Percentiles rank a stretch among this genome's conserved stretches.
Conservation (phyloP, 2,797 vertebrate species). For the Crenichthys baileyi region DNA sequence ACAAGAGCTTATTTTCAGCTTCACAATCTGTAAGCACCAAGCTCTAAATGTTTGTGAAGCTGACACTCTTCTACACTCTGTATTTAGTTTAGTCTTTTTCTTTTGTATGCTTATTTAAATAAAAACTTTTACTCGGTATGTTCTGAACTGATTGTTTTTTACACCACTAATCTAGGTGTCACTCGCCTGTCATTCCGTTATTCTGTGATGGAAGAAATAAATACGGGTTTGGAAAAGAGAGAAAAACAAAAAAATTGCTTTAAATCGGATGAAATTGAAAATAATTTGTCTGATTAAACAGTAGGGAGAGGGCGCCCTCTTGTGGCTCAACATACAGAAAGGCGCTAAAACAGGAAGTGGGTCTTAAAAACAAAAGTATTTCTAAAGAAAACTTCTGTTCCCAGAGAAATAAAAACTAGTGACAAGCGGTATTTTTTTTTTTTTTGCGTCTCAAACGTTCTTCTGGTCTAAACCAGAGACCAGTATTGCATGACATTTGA, state of each 20-base stretch:
- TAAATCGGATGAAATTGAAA: background rate
- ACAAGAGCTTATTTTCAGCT: conserved; percentile 75
- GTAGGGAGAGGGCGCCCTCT: conserved; percentile 43
- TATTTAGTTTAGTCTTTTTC: conserved; percentile 60
- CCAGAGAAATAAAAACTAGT: background rate
- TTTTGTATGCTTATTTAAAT: conserved; percentile 80
- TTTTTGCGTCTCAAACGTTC: too few species aligned
- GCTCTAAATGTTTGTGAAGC: conserved; percentile 63
- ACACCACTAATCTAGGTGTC: background rate
- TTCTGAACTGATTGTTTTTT: background rate
- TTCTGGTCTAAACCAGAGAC: background rate
- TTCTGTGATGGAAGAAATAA: background rate
- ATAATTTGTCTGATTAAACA: background rate
- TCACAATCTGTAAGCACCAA: conserved; percentile 67
- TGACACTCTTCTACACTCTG: conserved; percentile 60
- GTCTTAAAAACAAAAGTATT: background rate
- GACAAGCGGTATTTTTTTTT: background rate
- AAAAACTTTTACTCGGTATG: conserved; percentile 63
- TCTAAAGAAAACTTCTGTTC: too few species aligned
- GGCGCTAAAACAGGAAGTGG: background rate
- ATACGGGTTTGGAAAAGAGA: background rate
- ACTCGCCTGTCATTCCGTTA: background rate
- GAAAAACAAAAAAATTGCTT: background rate
- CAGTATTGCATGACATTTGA: background rate
- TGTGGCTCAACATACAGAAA: conserved; percentile 30